These are phyloP conservation scores for Thamnophis sirtalis DNA, from an alignment of 2,113 vertebrate genomes.

Conservation along the genomic window DNA sequence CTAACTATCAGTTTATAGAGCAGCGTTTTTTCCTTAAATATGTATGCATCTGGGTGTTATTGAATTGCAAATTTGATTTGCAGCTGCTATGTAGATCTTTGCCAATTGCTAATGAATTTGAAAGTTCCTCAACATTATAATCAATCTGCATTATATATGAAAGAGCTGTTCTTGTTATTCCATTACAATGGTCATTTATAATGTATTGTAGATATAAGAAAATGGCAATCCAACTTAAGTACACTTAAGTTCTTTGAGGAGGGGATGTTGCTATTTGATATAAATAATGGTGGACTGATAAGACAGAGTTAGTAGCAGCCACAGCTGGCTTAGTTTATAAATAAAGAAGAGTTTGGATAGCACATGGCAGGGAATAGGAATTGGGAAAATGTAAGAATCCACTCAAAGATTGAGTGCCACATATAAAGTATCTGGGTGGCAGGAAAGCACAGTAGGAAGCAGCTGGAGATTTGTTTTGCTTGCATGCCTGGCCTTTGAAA, in stretches of 20 bases:
- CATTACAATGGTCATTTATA: neutral
- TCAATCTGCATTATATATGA: constrained; percentile 12
- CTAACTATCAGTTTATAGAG: neutral
- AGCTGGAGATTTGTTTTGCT: neutral
- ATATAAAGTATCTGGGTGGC: neutral
- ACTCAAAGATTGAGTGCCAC: neutral
- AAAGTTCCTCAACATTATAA: neutral
- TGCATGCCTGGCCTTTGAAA: neutral
- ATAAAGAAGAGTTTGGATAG: neutral
- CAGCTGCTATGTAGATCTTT: constrained; percentile 10
- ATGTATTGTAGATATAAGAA: constrained; percentile 1
- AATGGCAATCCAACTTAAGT: constrained; percentile 1
- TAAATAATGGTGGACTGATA: neutral
- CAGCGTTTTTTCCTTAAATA: neutral
- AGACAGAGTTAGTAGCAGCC: neutral
- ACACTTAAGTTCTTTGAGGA: neutral
- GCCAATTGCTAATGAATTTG: constrained; percentile 11
- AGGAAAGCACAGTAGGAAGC: neutral
- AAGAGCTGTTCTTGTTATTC: neutral
- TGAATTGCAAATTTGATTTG: constrained; percentile 11
- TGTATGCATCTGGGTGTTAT: neutral
- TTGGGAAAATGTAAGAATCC: neutral
- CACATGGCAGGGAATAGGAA: neutral
- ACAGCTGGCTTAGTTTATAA: neutral
- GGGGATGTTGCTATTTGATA: neutral